Conservation (phyloP, 2,888 invertebrate species). For the Drosophila niveifrons region DNA sequence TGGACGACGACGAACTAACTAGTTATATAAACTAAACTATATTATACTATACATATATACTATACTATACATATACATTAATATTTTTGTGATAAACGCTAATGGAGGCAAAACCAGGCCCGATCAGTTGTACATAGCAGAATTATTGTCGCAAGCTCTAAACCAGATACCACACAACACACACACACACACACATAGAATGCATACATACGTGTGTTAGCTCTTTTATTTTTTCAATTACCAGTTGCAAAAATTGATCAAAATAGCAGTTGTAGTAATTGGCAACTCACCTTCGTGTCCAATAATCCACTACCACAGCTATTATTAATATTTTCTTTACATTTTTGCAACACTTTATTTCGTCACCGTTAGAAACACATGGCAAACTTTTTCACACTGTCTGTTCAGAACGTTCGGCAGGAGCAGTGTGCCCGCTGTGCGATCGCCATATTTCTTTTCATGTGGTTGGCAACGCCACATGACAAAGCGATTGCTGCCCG, state of each 20-base stretch:
- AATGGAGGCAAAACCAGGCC: constrained; percentile 50
- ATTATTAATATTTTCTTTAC: too few relatives aligned
- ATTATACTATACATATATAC: constrained; percentile 26
- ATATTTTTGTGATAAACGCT: constrained; percentile 77
- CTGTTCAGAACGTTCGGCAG: too few relatives aligned
- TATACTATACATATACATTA: constrained; percentile 31
- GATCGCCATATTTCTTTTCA: too few relatives aligned
- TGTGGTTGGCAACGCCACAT: too few relatives aligned
- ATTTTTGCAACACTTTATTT: too few relatives aligned
- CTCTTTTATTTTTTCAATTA: neutral
- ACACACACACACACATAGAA: neutral
- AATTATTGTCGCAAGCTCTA: constrained; percentile 21
- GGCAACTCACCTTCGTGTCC: neutral
- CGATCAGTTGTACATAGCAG: constrained; percentile 66
- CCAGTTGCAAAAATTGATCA: neutral
- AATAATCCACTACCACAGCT: too few relatives aligned
- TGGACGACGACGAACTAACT: constrained; percentile 44
- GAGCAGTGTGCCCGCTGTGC: too few relatives aligned
- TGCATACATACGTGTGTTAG: neutral
- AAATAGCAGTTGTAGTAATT: neutral
- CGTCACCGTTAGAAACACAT: too few relatives aligned
- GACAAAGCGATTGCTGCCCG: too few relatives aligned
- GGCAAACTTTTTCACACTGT: too few relatives aligned
- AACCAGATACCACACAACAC: neutral
- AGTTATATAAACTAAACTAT: constrained; percentile 33